These are phyloP conservation scores for Cathartes aura DNA, from an alignment of 2,113 vertebrate species.

Conservation along the genomic window DNA sequence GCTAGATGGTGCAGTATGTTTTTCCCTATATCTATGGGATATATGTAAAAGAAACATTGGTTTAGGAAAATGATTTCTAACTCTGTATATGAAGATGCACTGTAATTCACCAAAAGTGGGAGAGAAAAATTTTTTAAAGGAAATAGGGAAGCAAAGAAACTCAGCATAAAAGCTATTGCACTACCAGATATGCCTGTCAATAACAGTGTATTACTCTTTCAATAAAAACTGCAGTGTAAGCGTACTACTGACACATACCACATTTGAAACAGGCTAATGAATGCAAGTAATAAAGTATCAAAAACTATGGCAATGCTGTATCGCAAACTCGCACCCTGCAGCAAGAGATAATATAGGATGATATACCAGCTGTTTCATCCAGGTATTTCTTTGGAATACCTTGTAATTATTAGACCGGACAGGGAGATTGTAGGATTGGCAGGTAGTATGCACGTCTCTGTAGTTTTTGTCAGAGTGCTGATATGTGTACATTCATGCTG, in stretches of 20 bases:
- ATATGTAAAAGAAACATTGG: background rate
- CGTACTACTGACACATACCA: constrained; percentile 15
- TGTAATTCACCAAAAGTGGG: background rate
- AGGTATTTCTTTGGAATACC: constrained; percentile 55
- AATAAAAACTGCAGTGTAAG: constrained; percentile 52
- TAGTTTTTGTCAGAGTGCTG: constrained; percentile 32
- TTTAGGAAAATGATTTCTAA: background rate
- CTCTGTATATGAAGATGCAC: background rate
- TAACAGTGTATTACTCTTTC: constrained; percentile 14
- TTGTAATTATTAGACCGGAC: constrained; percentile 50
- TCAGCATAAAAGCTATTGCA: background rate
- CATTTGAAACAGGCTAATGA: constrained; percentile 28
- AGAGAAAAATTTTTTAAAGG: background rate
- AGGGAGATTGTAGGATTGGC: constrained; percentile 14
- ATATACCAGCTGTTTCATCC: constrained; percentile 27
- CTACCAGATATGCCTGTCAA: constrained; percentile 24
- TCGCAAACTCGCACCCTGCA: constrained; percentile 22
- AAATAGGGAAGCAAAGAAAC: background rate
- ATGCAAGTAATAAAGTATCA: constrained; percentile 28
- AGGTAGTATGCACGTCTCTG: background rate
- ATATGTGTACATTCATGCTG: constrained; percentile 43
- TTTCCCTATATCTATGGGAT: background rate
- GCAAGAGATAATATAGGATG: constrained; percentile 30
- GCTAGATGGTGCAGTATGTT: background rate
- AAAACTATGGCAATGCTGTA: background rate